These are phyloP conservation scores for Sarcophaga caerulescens DNA, from an alignment of 2,888 invertebrate species.

Conservation along the genomic window DNA sequence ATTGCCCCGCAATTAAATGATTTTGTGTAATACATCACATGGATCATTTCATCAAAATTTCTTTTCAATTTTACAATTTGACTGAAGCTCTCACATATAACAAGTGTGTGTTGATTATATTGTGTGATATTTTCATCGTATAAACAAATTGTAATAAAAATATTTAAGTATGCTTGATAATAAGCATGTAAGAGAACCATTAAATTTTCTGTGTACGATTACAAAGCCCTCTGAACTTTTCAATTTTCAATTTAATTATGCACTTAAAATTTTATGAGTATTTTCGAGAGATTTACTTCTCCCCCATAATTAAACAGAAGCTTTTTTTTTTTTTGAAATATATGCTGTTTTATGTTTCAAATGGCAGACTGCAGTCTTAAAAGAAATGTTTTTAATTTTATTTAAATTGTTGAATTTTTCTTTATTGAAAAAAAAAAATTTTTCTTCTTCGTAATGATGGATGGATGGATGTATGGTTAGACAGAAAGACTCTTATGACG, in stretches of 20 bases:
- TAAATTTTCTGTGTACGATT: constrained; percentile 20
- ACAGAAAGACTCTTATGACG: background rate
- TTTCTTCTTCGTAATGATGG: constrained; percentile 5
- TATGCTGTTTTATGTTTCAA: constrained; percentile 33
- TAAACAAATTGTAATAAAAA: constrained; percentile 32
- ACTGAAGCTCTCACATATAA: background rate
- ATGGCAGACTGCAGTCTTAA: constrained; percentile 28
- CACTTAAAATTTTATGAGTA: constrained; percentile 40
- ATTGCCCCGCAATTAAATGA: constrained; percentile 24
- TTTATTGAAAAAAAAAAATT: constrained; percentile 12
- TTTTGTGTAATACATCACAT: constrained; percentile 27
- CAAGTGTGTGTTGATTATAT: constrained; percentile 29
- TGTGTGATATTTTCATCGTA: constrained; percentile 10
- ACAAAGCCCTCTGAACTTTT: constrained; percentile 49
- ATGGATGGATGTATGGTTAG: background rate
- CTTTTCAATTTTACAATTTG: too few species aligned
- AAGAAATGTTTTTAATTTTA: constrained; percentile 6
- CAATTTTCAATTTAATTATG: constrained; percentile 55
- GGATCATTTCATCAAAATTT: constrained; percentile 27
- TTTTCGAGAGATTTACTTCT: constrained; percentile 4
- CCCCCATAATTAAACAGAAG: background rate
- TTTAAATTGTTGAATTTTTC: constrained; percentile 31
- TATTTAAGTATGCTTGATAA: constrained; percentile 25
- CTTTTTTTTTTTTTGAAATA: background rate
- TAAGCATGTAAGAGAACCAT: constrained; percentile 28